Evolutionary conservation across 2,113 vertebrate genomes (phyloP), one percentile per base, ranked within the genome.

Genomic region (Mixornis gularis): DNA sequence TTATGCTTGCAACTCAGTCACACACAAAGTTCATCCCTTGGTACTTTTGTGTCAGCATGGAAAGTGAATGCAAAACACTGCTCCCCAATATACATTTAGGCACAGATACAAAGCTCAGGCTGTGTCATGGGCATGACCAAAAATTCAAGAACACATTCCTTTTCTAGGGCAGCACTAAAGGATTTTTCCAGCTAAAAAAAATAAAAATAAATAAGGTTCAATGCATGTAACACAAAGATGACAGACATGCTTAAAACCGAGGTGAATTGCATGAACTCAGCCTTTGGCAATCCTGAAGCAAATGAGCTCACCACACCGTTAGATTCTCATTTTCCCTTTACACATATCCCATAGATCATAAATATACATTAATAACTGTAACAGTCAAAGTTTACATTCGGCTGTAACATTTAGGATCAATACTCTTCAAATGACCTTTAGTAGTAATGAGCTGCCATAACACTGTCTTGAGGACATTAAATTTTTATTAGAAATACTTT

Each of bases 351-450:
- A 92, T 87, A 92, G 91, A 96, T 92, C 95, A 96, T 94, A 95
- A 96, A 95, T 95, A 95, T 74, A 94, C 85, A 96, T 96, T 95
- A 95, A 95, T 94, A 96, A 96, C 91, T 92, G 80, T 89, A 95
- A 93, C 93, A 95, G 93, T 95, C 94, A 94, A 95, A 91, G 93
- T 96, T 96, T 96, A 96, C 90, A 93, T 95, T 96, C 70, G 0
- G 73, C 90, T 91, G 93, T 96, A 96, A 94, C 95, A 96, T 96
- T 96, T 92, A 92, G 91, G 95, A 96, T 96, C 95, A 93, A 96
- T 96, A 95, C 94, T 96, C 93, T 96, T 96, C 94, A 96, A 94
- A 96, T 95, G 95, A 96, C 95, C 95, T 96, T 96, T 95, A 93
- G 92, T 88, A 95, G 91, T 96, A 96, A 96, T 95, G 93, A 96